phyloP scores from a whole-genome alignment of 2,888 invertebrate species.

The Limenitis arthemis region DNA sequence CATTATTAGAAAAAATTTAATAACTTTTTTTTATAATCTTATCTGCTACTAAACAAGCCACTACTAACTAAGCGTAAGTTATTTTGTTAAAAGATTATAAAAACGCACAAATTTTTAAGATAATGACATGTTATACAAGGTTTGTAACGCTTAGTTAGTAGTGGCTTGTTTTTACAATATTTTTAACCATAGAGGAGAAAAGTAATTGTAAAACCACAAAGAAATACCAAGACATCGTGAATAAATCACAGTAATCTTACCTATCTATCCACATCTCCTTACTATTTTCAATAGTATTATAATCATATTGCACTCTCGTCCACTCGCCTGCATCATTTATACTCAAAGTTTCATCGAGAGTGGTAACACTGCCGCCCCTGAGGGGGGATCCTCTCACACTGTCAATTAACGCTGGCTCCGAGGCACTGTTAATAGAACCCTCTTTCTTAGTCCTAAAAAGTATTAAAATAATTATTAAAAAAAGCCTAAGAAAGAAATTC shows the following conservation, averaged over 20 bases:
- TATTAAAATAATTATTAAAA: not conserved
- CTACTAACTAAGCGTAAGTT: too few species aligned
- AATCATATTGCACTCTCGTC: slow-evolving; percentile 59
- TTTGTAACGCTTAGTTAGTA: too few species aligned
- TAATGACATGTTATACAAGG: too few species aligned
- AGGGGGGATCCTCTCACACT: slow-evolving; percentile 42
- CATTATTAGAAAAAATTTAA: too few species aligned
- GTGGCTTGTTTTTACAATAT: too few species aligned
- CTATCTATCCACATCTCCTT: slow-evolving; percentile 67
- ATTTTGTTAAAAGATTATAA: too few species aligned
- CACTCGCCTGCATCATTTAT: slow-evolving; percentile 60
- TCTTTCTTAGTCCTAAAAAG: slow-evolving; percentile 38
- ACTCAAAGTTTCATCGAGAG: slow-evolving; percentile 61
- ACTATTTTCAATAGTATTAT: slow-evolving; percentile 40
- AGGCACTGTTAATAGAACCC: slow-evolving; percentile 59
- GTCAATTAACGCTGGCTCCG: slow-evolving; percentile 43
- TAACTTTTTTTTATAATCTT: too few species aligned
- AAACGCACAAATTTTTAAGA: too few species aligned
- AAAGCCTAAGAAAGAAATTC: not conserved
- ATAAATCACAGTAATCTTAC: slow-evolving; percentile 29
- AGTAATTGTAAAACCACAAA: too few species aligned
- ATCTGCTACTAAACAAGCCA: too few species aligned
- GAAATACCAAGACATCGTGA: not conserved
- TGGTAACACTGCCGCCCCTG: slow-evolving; percentile 53
- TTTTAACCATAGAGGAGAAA: too few species aligned